Conservation (phyloP, 1,140 invertebrate species). For the Ephestia elutella region DNA sequence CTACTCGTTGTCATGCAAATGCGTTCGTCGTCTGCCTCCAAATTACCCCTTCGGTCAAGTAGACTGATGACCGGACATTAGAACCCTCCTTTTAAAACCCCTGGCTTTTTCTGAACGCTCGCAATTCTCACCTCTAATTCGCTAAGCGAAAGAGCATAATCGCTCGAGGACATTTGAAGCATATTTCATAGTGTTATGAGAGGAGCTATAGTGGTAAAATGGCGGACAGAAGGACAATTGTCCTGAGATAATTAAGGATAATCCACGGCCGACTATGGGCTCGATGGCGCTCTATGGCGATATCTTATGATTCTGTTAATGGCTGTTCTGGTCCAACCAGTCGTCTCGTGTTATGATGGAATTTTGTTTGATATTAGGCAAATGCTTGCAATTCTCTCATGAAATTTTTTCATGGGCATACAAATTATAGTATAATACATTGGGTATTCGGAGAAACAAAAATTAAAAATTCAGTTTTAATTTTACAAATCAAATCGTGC, state of each 20-base stretch:
- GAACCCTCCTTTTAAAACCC: conserved; percentile 59
- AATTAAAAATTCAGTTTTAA: neutral
- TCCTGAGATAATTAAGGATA: conserved; percentile 59
- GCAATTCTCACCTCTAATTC: neutral
- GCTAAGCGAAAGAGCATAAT: neutral
- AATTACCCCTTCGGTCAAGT: conserved; percentile 69
- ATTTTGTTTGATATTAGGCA: neutral
- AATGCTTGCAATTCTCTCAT: no score
- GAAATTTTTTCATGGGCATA: no score
- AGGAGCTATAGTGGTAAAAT: conserved; percentile 57
- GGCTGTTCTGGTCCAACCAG: conserved; percentile 17
- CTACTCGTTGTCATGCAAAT: conserved; percentile 70
- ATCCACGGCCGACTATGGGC: conserved; percentile 31
- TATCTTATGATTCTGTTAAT: conserved; percentile 46
- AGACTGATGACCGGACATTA: conserved; percentile 59
- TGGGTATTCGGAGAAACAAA: neutral
- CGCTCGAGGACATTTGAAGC: conserved; percentile 22
- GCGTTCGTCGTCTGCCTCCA: conserved; percentile 66
- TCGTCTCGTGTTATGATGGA: neutral
- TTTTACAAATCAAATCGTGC: neutral
- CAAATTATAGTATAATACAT: no score
- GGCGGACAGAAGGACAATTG: conserved; percentile 37
- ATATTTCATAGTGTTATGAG: conserved; percentile 65
- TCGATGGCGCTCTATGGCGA: conserved; percentile 31
- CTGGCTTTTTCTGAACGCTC: neutral